Evolutionary conservation across 92 coral and sea anemone species (phyloP).

Genomic region (Ricordea florida): DNA sequence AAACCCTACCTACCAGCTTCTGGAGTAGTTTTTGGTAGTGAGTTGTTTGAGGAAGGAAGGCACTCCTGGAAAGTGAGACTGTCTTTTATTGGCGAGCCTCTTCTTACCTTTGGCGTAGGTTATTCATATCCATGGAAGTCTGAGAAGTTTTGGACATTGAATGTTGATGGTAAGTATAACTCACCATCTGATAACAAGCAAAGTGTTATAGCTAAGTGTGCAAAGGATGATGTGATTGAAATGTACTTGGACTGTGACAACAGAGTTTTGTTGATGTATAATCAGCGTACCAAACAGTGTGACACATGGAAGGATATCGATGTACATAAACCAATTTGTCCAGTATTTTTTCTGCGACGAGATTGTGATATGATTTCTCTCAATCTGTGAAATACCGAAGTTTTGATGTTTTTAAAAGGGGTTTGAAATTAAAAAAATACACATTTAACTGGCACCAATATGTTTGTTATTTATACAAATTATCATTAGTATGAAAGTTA

Average conservation of each 20-base stretch:
- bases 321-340: background rate
- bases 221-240: background rate
- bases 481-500: no score
- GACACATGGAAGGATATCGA: background rate
- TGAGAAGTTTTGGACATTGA: background rate
- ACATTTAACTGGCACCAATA: no score
- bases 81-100: background rate
- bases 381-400: background rate
- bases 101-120: background rate
- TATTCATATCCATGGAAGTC: background rate
- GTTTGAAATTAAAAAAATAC: no score
- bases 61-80: constrained; percentile 23
- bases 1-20: no score
- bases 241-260: constrained; percentile 8
- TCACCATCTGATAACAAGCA: background rate
- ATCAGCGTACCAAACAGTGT: constrained; percentile 2
- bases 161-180: background rate
- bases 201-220: background rate
- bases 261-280: background rate
- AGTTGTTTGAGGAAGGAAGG: background rate
- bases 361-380: background rate
- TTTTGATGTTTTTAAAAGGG: no score
- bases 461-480: no score
- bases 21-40: background rate
- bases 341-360: background rate